Percentiles rank a stretch among this genome's conserved stretches.
Evolutionary conservation across 2,888 invertebrate species (phyloP).

Genomic region (Neuroscelio doddi): DNA sequence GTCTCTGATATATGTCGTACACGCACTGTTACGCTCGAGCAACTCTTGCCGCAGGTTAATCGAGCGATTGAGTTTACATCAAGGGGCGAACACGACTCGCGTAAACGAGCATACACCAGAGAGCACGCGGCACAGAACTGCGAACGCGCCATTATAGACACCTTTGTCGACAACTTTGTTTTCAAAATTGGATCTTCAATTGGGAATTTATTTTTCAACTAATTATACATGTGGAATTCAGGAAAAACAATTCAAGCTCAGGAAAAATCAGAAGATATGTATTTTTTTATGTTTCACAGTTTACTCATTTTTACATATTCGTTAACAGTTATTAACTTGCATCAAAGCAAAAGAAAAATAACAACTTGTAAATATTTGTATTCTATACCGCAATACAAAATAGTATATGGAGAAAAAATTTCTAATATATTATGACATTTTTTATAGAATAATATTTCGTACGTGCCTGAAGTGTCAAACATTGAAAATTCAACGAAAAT

Average conservation of each 20-base stretch:
- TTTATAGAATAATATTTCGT: too few species aligned
- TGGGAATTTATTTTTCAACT: background rate
- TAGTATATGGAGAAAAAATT: too few species aligned
- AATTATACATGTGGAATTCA: background rate
- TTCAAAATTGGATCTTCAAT: slow-evolving; percentile 29
- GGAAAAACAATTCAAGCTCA: background rate
- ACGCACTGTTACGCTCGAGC: slow-evolving; percentile 51
- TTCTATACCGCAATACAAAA: too few species aligned
- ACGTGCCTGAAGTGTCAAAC: too few species aligned
- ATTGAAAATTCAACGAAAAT: too few species aligned
- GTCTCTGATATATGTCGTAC: slow-evolving; percentile 41
- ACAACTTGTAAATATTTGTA: too few species aligned
- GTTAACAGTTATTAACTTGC: too few species aligned
- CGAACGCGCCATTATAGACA: slow-evolving; percentile 30
- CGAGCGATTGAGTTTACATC: slow-evolving; percentile 51
- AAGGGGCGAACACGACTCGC: slow-evolving; percentile 45
- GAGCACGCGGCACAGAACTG: slow-evolving; percentile 19
- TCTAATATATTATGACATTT: too few species aligned
- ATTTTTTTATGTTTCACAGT: too few species aligned
- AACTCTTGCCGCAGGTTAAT: slow-evolving; percentile 51
- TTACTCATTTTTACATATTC: too few species aligned
- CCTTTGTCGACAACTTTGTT: slow-evolving; percentile 40
- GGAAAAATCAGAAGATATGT: too few species aligned
- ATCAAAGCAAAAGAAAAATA: too few species aligned
- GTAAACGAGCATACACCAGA: slow-evolving; percentile 40